Base-by-base conservation (phyloP, 2,888 invertebrate species). In the Ctenicera cuprea region DNA sequence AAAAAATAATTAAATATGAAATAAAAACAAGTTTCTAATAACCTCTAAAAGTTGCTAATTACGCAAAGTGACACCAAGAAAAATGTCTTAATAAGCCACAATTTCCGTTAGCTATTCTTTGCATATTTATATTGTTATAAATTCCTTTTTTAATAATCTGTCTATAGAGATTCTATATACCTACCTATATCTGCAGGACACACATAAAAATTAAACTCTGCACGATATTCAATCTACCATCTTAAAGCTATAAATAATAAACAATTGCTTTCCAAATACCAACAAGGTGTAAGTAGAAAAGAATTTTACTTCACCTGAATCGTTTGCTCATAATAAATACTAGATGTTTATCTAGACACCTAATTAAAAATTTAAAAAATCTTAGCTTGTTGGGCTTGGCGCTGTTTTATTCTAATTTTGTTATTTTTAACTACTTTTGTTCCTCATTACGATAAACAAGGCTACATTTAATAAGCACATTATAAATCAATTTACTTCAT, bases 401-500 rank as follows among this genome's bases (percentile, higher is more conserved):
- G 43, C 20, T 5, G 18, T 18, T 57, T 59, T 59, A 59, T 59
- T 59, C 59, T 59, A 59, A 59, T 59, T 59, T 38, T 59, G 38
- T 20, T 59, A 37, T 38, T 59, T 59, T 59, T 59, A 59, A 16
- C 37, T 20, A 30, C 18, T 45, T 63, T 45, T 45, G 63, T 45
- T 45, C 26, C 30, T 45, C 43, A 33, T 63, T 63, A 45, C 45
- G 26, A 63, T 45, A 63, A 63, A 63, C 45, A 45, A 63, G 59
- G 59, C 20, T 59, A 63, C 45, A 26, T 45, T 61, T 38, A 59
- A 59, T 62, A 52, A 62, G 59, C 59, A 59, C 22, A 50, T 70
- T 70, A 70, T 70, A 70, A 70, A 62, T 70, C 63, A 70, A 63
- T 70, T 70, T 70, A 50, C 52, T 70, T 45, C 61, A 63, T 70